These are phyloP conservation scores for Plebejus anna DNA, from an alignment of 2,888 invertebrate species.

Conservation along the genomic window DNA sequence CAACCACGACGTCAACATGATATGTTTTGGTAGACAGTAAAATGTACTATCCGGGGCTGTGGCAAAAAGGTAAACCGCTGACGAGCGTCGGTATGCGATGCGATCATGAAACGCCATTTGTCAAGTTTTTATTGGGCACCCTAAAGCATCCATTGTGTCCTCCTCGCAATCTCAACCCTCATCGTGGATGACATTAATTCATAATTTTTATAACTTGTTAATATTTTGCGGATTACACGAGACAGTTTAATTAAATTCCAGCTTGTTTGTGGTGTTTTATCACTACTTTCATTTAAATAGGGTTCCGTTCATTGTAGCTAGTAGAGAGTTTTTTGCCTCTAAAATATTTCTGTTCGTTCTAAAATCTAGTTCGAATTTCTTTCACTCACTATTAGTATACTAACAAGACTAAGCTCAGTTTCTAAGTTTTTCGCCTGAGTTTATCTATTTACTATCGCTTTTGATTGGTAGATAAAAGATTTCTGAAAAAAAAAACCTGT, in stretches of 20 bases:
- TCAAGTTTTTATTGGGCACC: constrained; percentile 79
- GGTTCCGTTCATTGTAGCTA: neutral
- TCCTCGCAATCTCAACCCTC: constrained; percentile 56
- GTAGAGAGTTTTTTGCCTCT: too few relatives aligned
- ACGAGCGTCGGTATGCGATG: constrained; percentile 71
- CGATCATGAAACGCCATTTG: constrained; percentile 79
- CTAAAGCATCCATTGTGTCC: constrained; percentile 64
- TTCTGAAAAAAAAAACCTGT: too few relatives aligned
- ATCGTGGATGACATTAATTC: constrained; percentile 66
- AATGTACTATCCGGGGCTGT: constrained; percentile 55
- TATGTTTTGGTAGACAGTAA: constrained; percentile 51
- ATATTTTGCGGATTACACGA: constrained; percentile 43
- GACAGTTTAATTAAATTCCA: constrained; percentile 38
- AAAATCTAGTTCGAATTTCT: too few relatives aligned
- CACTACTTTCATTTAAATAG: neutral
- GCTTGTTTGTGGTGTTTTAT: constrained; percentile 26
- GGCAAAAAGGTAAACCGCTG: constrained; percentile 61
- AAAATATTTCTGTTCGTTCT: too few relatives aligned
- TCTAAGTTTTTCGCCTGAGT: too few relatives aligned
- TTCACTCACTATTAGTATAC: too few relatives aligned
- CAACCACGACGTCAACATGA: constrained; percentile 39
- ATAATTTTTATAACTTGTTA: constrained; percentile 78
- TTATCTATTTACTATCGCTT: too few relatives aligned
- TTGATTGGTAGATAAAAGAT: too few relatives aligned
- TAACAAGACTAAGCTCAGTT: too few relatives aligned